A percentile compares a stretch with the other conserved stretches of the same genome.
These are phyloP conservation scores for Sphinx pinastri DNA, from an alignment of 2,888 invertebrate genomes.

Conservation along the genomic window DNA sequence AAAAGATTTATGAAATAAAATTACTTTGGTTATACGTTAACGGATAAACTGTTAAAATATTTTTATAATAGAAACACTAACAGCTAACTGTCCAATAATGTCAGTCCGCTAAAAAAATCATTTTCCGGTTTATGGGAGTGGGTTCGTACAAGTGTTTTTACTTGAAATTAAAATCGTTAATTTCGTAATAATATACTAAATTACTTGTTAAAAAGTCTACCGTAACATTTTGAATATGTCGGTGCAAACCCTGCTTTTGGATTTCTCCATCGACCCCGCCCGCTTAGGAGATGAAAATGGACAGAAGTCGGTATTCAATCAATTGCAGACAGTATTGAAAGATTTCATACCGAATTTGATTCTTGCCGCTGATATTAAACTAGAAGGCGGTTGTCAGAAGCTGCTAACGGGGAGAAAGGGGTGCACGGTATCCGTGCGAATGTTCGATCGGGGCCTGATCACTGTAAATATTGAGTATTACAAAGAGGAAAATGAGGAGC, in stretches of 20 bases:
- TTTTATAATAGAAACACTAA: background rate
- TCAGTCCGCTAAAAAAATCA: constrained; percentile 7
- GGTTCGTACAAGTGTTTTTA: background rate
- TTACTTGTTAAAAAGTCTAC: background rate
- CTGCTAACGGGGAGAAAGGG: constrained; percentile 88
- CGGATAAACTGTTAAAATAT: no score
- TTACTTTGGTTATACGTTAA: no score
- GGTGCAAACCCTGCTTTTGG: constrained; percentile 90
- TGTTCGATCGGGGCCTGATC: constrained; percentile 89
- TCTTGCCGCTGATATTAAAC: constrained; percentile 86
- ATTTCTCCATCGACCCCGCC: constrained; percentile 90
- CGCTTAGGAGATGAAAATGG: constrained; percentile 87
- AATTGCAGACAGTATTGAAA: constrained; percentile 87
- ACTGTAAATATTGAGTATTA: constrained; percentile 94
- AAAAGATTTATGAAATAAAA: no score
- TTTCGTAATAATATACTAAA: background rate
- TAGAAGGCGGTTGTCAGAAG: constrained; percentile 88
- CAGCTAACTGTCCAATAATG: background rate
- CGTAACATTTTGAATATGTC: constrained; percentile 83
- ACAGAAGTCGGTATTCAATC: constrained; percentile 86
- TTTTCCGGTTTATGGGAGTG: background rate
- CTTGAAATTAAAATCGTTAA: background rate
- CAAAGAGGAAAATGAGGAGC: constrained; percentile 89
- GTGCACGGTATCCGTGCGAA: constrained; percentile 87
- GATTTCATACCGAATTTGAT: constrained; percentile 89